Evolutionary conservation across 2,888 invertebrate genomes (phyloP).

Genomic region (Cryptocheilus praepositus): DNA sequence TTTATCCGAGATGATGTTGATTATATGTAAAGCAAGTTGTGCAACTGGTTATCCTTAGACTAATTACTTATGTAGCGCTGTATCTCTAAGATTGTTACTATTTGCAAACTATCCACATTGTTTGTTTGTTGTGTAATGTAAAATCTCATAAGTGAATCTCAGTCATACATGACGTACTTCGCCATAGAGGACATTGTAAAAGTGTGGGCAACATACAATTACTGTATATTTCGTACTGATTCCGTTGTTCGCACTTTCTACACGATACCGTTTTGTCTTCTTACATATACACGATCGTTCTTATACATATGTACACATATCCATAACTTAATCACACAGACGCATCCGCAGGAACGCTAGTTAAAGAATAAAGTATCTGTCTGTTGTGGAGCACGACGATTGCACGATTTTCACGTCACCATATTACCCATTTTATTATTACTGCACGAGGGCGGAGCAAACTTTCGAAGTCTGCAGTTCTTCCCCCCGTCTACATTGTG

Average conservation of each 20-base stretch:
- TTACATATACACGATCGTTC: constrained; percentile 51
- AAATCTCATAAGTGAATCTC: constrained; percentile 60
- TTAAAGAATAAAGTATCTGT: constrained; percentile 69
- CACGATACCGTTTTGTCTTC: constrained; percentile 42
- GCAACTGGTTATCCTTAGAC: constrained; percentile 56
- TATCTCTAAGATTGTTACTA: constrained; percentile 63
- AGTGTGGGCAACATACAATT: constrained; percentile 45
- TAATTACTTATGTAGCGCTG: constrained; percentile 60
- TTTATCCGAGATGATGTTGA: constrained; percentile 47
- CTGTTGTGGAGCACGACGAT: constrained; percentile 62
- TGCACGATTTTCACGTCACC: constrained; percentile 3
- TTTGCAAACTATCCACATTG: constrained; percentile 69
- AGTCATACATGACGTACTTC: constrained; percentile 49
- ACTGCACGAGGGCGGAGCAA: constrained; percentile 9
- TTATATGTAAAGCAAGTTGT: constrained; percentile 58
- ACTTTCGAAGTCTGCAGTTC: constrained; percentile 8
- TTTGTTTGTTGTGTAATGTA: constrained; percentile 65
- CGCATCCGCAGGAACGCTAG: constrained; percentile 60
- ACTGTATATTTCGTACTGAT: constrained; percentile 42
- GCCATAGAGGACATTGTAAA: constrained; percentile 44
- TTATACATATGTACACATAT: constrained; percentile 60
- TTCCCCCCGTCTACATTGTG: not conserved
- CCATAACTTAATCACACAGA: constrained; percentile 51
- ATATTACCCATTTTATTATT: too few relatives aligned
- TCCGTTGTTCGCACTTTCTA: constrained; percentile 45